These are phyloP conservation scores for Apodemia mormo DNA, from an alignment of 2,888 invertebrate genomes.

Conservation along the genomic window DNA sequence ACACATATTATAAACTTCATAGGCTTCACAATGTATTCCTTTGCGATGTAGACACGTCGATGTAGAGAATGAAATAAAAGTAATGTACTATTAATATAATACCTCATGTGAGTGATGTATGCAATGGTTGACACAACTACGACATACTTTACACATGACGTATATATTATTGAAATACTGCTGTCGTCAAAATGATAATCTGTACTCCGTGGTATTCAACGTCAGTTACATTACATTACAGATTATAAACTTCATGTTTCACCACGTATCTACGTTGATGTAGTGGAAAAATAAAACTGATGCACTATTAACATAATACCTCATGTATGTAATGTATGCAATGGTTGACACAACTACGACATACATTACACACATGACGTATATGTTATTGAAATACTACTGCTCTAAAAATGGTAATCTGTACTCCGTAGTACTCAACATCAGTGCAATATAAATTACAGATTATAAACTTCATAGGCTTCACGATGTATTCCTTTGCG, in stretches of 20 bases:
- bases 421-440: not conserved
- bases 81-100: not conserved
- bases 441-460: too few species aligned
- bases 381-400: not conserved
- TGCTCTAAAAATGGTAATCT: not conserved
- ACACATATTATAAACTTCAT: too few species aligned
- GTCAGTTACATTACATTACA: too few species aligned
- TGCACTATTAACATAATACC: not conserved
- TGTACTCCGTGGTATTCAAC: not conserved
- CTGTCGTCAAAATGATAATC: not conserved
- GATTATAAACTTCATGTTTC: too few species aligned
- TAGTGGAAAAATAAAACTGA: not conserved
- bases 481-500: not conserved
- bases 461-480: too few species aligned
- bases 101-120: not conserved
- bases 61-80: not conserved
- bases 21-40: not conserved
- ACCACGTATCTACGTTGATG: too few species aligned
- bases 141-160: not conserved
- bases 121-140: constrained; percentile 2
- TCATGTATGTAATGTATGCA: not conserved
- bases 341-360: constrained; percentile 6
- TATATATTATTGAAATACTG: not conserved
- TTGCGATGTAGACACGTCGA: not conserved
- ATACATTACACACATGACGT: constrained; percentile 1